phyloP scores from a whole-genome alignment of 2,797 vertebrate species.

The Dryobates pubescens region DNA sequence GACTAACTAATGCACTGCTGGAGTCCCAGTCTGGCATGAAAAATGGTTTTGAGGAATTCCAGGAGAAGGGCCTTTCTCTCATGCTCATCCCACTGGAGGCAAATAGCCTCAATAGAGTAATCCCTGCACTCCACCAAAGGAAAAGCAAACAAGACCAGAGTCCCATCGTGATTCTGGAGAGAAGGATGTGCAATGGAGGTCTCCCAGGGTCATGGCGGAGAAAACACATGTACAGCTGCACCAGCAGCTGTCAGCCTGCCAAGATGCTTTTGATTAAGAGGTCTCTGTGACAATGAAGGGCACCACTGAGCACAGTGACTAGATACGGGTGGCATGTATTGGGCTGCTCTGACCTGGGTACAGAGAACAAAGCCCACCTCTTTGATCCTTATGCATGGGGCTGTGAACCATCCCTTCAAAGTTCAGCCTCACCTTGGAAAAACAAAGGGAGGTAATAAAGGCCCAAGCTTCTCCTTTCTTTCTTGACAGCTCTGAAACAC shows the following conservation, averaged over 20 bases:
- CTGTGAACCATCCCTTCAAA: neutral
- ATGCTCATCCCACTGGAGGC: neutral
- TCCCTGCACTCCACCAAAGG: neutral
- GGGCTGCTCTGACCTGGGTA: neutral
- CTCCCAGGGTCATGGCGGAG: neutral
- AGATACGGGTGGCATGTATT: neutral
- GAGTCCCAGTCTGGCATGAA: neutral
- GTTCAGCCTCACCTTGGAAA: neutral
- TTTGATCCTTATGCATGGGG: neutral
- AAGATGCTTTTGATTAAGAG: neutral
- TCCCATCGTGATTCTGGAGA: neutral
- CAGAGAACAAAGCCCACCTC: neutral
- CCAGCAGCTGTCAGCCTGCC: neutral
- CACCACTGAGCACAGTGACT: neutral
- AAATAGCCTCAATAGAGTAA: neutral
- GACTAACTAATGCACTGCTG: neutral
- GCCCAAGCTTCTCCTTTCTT: neutral
- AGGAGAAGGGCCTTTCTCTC: neutral
- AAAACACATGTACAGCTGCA: constrained; percentile 15
- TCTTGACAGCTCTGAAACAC: constrained; percentile 43
- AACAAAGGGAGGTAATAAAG: constrained; percentile 19
- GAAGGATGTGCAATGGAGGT: neutral
- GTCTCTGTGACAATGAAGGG: neutral
- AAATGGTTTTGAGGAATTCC: neutral
- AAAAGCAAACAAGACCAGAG: neutral